phyloP scores from a whole-genome alignment of 2,113 vertebrate species.

The Erythrocercus mccallii region DNA sequence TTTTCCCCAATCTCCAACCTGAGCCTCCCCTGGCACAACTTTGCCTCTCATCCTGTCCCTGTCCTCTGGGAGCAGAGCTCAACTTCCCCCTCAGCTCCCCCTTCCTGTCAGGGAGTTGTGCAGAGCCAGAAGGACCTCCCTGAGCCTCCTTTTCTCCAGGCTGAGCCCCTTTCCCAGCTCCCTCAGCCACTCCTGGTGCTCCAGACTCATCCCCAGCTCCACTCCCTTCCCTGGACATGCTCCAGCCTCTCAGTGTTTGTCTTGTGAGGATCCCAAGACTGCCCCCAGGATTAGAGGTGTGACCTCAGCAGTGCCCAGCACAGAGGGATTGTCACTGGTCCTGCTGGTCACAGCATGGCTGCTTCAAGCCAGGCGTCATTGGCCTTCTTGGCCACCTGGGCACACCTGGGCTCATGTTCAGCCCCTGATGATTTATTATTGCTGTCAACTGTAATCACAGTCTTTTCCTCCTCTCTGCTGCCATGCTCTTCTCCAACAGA shows the following conservation, averaged over 20 bases:
- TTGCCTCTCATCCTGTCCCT: accelerated
- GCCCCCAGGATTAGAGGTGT: background rate
- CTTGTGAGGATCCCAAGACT: background rate
- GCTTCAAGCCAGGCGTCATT: background rate
- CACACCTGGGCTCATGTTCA: background rate
- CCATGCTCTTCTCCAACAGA: background rate
- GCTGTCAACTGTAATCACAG: accelerated
- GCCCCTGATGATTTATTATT: background rate
- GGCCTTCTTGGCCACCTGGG: background rate
- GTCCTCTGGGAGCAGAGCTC: background rate
- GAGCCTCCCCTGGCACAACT: background rate
- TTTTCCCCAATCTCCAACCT: background rate
- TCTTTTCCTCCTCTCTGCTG: background rate
- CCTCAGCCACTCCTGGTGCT: accelerated
- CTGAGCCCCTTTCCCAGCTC: background rate
- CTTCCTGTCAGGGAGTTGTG: background rate
- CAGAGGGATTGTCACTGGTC: background rate
- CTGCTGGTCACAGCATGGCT: background rate
- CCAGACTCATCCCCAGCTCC: background rate
- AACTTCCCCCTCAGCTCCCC: accelerated
- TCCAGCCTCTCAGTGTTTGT: background rate
- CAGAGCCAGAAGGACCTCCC: background rate
- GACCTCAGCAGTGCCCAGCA: background rate
- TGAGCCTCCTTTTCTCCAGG: background rate
- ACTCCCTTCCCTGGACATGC: accelerated